A percentile compares a stretch with the other conserved stretches of the same genome.
These are phyloP conservation scores for Drosophila bunnanda DNA, from an alignment of 2,888 invertebrate genomes.

Conservation along the genomic window DNA sequence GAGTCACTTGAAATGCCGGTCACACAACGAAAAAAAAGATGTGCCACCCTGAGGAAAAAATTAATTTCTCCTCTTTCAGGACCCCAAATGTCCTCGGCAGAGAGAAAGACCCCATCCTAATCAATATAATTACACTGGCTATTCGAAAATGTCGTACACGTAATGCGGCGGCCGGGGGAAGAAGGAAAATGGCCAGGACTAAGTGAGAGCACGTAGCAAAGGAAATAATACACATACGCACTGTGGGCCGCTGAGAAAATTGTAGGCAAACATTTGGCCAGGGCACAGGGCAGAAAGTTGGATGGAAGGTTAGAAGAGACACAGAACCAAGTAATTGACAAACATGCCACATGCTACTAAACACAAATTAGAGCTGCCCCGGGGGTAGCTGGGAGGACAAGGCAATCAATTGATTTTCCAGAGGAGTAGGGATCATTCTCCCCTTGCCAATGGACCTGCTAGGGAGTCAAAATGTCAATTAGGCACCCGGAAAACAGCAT, in stretches of 20 bases:
- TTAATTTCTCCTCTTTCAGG: constrained; percentile 61
- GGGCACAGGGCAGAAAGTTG: neutral
- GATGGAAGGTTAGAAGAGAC: neutral
- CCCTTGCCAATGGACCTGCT: constrained; percentile 40
- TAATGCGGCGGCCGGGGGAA: constrained; percentile 32
- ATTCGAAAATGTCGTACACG: constrained; percentile 77
- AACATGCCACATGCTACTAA: constrained; percentile 78
- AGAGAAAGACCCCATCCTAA: constrained; percentile 49
- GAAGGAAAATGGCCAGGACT: constrained; percentile 44
- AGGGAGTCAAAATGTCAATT: constrained; percentile 71
- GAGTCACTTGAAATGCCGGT: constrained; percentile 65
- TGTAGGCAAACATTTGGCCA: constrained; percentile 65
- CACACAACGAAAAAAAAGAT: constrained; percentile 50
- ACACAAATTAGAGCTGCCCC: constrained; percentile 70
- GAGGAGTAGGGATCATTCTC: constrained; percentile 29
- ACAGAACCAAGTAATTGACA: constrained; percentile 70
- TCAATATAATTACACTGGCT: constrained; percentile 76
- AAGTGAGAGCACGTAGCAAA: constrained; percentile 64
- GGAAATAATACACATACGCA: constrained; percentile 79
- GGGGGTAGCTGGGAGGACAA: constrained; percentile 33
- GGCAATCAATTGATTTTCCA: constrained; percentile 73
- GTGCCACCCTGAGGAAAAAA: constrained; percentile 41
- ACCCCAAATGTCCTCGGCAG: neutral
- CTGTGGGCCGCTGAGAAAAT: constrained; percentile 53
- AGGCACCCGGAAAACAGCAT: constrained; percentile 52